Percentiles rank a stretch among this genome's conserved stretches.
Evolutionary conservation across 1,140 invertebrate genomes (phyloP).

Genomic region (Drosophila sulfurigaster): DNA sequence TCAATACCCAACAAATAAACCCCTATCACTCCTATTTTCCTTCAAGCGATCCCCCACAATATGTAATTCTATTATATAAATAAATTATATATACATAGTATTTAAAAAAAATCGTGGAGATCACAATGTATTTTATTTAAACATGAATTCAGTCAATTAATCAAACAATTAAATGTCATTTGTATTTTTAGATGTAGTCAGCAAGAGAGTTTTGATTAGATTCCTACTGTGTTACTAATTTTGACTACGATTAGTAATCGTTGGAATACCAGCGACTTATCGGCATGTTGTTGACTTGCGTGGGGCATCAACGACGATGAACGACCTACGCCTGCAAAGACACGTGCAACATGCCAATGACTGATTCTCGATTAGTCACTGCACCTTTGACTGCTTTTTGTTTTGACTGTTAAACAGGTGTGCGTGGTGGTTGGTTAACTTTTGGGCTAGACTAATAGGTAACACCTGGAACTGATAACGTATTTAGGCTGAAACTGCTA

Average conservation of each 20-base stretch:
- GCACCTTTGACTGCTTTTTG: not conserved
- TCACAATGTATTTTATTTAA: slow-evolving; percentile 11
- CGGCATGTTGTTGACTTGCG: not conserved
- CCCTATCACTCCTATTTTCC: slow-evolving; percentile 36
- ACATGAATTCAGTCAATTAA: slow-evolving; percentile 10
- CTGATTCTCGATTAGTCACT: slow-evolving; percentile 21
- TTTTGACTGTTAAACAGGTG: not conserved
- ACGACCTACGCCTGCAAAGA: slow-evolving; percentile 10
- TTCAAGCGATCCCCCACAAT: slow-evolving; percentile 47
- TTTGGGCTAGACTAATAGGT: slow-evolving; percentile 31
- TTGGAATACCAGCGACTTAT: not conserved
- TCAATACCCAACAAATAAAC: slow-evolving; percentile 35
- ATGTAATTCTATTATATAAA: slow-evolving; percentile 84
- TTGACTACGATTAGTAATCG: not conserved
- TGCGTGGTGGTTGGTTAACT: not conserved
- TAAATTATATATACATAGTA: slow-evolving; percentile 84
- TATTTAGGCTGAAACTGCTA: slow-evolving; percentile 2
- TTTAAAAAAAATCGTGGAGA: slow-evolving; percentile 55
- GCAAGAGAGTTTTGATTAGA: slow-evolving; percentile 9
- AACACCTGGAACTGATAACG: slow-evolving; percentile 40
- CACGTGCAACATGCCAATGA: slow-evolving; percentile 43
- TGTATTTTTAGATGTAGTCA: slow-evolving; percentile 5
- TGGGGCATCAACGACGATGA: slow-evolving; percentile 6
- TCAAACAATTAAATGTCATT: slow-evolving; percentile 9
- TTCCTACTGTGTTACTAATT: not conserved